Evolutionary conservation across 2,888 invertebrate genomes (phyloP).

Genomic region (Xestia c-nigrum): DNA sequence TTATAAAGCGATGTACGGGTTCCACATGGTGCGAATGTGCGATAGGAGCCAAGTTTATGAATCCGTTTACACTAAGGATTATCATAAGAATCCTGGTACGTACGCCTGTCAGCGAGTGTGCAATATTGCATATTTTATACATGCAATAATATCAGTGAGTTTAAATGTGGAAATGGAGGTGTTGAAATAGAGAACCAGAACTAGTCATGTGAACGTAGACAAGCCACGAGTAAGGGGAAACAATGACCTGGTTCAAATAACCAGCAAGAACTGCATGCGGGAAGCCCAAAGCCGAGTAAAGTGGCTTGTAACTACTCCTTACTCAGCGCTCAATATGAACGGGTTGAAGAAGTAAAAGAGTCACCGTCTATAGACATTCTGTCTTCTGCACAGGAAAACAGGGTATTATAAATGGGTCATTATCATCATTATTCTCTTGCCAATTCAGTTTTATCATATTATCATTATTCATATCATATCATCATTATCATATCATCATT

Average conservation of each 20-base stretch:
- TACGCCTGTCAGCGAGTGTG: not conserved
- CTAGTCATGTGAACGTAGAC: not conserved
- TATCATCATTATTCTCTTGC: not conserved
- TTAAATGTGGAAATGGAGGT: too few species aligned
- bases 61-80: slow-evolving; percentile 16
- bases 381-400: not conserved
- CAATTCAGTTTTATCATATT: too few species aligned
- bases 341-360: not conserved
- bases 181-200: not conserved
- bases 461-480: too few species aligned
- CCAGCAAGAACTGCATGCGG: not conserved
- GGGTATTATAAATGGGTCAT: not conserved
- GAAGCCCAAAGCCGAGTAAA: not conserved
- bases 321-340: not conserved
- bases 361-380: not conserved
- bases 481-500: too few species aligned
- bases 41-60: slow-evolving; percentile 34
- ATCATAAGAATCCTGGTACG: slow-evolving; percentile 8
- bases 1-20: slow-evolving; percentile 33
- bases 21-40: slow-evolving; percentile 17
- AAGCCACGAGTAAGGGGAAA: not conserved
- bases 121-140: not conserved
- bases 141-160: not conserved
- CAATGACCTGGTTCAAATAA: not conserved
- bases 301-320: not conserved